These are phyloP conservation scores for Bellardia bayeri DNA, from an alignment of 2,888 invertebrate genomes.

Conservation along the genomic window DNA sequence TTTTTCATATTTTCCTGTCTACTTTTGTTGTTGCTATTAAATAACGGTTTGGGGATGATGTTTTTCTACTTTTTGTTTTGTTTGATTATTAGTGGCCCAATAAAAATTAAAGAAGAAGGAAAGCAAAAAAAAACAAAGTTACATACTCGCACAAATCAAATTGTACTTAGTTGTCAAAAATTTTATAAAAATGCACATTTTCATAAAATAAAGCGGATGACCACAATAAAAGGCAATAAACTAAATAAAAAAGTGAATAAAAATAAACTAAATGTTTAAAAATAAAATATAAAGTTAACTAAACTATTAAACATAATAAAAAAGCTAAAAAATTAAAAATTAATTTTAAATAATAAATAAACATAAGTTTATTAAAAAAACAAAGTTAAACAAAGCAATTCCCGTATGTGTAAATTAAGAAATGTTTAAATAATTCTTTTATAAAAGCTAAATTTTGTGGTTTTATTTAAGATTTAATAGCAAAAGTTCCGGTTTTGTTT, in stretches of 20 bases:
- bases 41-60: slow-evolving; percentile 52
- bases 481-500: slow-evolving; percentile 11
- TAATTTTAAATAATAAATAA: neutral
- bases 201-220: slow-evolving; percentile 30
- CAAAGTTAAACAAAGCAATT: too few species aligned
- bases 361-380: neutral
- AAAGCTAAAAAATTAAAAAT: neutral
- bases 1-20: slow-evolving; percentile 12
- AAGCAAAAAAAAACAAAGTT: slow-evolving; percentile 1
- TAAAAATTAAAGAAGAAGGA: slow-evolving; percentile 36
- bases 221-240: slow-evolving; percentile 29
- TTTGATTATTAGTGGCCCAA: slow-evolving; percentile 59
- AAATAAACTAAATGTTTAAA: neutral
- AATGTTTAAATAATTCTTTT: neutral
- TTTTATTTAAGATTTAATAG: neutral
- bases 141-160: slow-evolving; percentile 37
- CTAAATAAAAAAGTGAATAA: slow-evolving; percentile 36
- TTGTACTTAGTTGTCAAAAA: slow-evolving; percentile 44
- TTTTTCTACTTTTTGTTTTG: slow-evolving; percentile 31
- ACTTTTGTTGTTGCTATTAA: slow-evolving; percentile 37
- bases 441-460: neutral
- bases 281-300: neutral
- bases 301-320: neutral
- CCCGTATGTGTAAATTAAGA: too few species aligned
- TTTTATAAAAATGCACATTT: slow-evolving; percentile 50